Evolutionary conservation across 2,113 vertebrate species (phyloP).

Genomic region (Azemiops feae): DNA sequence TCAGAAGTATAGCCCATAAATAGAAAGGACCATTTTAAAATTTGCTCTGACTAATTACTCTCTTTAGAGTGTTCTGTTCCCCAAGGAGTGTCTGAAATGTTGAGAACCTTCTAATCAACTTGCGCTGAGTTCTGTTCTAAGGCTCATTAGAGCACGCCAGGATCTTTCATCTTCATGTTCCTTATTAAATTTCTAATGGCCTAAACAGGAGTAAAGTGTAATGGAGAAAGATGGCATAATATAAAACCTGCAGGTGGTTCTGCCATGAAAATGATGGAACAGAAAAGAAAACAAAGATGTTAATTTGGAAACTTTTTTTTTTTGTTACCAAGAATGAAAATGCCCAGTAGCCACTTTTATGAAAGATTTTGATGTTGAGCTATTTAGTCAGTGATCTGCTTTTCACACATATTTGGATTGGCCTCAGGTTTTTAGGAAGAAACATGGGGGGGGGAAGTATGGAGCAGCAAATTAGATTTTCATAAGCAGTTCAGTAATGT

Average conservation of each 20-base stretch:
- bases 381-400: neutral
- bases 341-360: slow-evolving; percentile 1
- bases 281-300: slow-evolving; percentile 8
- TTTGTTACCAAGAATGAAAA: slow-evolving; percentile 17
- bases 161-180: slow-evolving; percentile 57
- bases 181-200: slow-evolving; percentile 47
- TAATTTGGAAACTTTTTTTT: slow-evolving; percentile 15
- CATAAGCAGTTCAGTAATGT: neutral
- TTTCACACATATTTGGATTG: slow-evolving; percentile 8
- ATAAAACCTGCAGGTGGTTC: slow-evolving; percentile 22
- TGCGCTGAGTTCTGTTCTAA: slow-evolving; percentile 56
- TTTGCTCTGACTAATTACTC: slow-evolving; percentile 62
- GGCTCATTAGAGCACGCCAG: slow-evolving; percentile 55
- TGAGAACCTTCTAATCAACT: slow-evolving; percentile 60
- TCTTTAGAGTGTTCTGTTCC: slow-evolving; percentile 49
- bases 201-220: slow-evolving; percentile 39
- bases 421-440: neutral
- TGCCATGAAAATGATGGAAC: slow-evolving; percentile 27
- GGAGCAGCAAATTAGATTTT: neutral
- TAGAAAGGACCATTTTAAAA: slow-evolving; percentile 50
- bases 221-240: slow-evolving; percentile 17
- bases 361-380: neutral
- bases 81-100: slow-evolving; percentile 16
- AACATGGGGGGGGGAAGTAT: neutral
- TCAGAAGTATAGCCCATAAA: slow-evolving; percentile 47